phyloP scores from a whole-genome alignment of 2,888 invertebrate species.

The Antheraea yamamai region DNA sequence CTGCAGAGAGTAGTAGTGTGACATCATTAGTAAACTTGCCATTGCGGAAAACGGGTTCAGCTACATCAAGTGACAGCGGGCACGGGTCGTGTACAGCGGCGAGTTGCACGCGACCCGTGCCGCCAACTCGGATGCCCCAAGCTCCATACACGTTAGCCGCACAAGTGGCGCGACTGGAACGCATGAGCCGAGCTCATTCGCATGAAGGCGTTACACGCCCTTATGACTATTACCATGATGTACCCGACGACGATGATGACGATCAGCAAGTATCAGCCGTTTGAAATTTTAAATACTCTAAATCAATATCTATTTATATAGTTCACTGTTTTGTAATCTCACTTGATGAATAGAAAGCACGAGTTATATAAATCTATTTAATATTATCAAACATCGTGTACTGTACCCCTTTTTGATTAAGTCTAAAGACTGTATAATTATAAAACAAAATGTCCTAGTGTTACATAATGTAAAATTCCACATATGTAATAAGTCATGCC shows the following conservation, averaged over 20 bases:
- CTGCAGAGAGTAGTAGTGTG: conserved; percentile 97
- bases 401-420: conserved; percentile 72
- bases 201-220: conserved; percentile 92
- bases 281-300: conserved; percentile 66
- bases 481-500: conserved; percentile 64
- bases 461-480: conserved; percentile 77
- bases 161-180: conserved; percentile 91
- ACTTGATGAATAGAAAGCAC: conserved; percentile 78
- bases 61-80: conserved; percentile 95
- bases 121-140: conserved; percentile 85
- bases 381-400: conserved; percentile 67
- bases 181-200: conserved; percentile 91
- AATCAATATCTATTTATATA: conserved; percentile 74
- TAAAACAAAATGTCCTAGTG: conserved; percentile 76
- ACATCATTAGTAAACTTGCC: conserved; percentile 95
- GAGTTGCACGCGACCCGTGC: conserved; percentile 84
- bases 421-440: conserved; percentile 82
- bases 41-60: conserved; percentile 93
- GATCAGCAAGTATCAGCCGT: conserved; percentile 81
- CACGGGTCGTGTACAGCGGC: conserved; percentile 87
- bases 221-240: conserved; percentile 85
- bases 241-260: conserved; percentile 78
- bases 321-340: conserved; percentile 77
- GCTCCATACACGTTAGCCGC: conserved; percentile 93
- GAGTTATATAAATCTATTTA: conserved; percentile 70